Percentiles rank a stretch among this genome's conserved stretches.
phyloP scores from a whole-genome alignment of 2,113 vertebrate species.

The Sinocyclocheilus anshuiensis region DNA sequence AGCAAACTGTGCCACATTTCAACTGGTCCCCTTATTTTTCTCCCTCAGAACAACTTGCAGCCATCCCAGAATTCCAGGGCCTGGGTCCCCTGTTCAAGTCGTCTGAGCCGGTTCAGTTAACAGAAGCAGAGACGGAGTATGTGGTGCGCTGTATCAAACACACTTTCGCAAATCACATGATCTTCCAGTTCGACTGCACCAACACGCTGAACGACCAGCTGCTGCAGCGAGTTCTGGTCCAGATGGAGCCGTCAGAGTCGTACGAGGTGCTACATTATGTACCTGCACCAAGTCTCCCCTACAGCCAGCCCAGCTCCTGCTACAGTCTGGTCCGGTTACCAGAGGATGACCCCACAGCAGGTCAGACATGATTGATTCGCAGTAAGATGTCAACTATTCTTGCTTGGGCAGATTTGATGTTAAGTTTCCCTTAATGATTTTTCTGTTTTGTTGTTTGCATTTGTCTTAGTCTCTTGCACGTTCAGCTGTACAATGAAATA shows the following conservation, averaged over 20 bases:
- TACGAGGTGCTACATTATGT: conserved; percentile 85
- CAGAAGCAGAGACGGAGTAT: conserved; percentile 96
- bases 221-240: conserved; percentile 88
- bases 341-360: conserved; percentile 88
- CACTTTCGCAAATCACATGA: conserved; percentile 87
- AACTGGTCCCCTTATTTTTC: background rate
- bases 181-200: conserved; percentile 98
- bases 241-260: conserved; percentile 91
- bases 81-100: conserved; percentile 95
- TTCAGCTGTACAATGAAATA: conserved; percentile 99
- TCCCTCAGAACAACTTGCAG: conserved; percentile 87
- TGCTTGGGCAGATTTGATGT: background rate
- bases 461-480: conserved; percentile 82
- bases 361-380: conserved; percentile 63
- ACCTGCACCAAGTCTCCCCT: conserved; percentile 82
- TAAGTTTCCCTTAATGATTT: background rate
- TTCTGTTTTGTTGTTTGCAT: background rate
- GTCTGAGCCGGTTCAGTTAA: conserved; percentile 89
- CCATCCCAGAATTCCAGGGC: conserved; percentile 87
- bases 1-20: background rate
- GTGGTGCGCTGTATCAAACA: conserved; percentile 95
- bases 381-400: background rate
- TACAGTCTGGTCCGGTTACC: conserved; percentile 91
- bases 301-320: conserved; percentile 90
- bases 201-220: conserved; percentile 98